These are phyloP conservation scores for Cirrhinus mrigala DNA, from an alignment of 2,797 vertebrate genomes.

Conservation along the genomic window DNA sequence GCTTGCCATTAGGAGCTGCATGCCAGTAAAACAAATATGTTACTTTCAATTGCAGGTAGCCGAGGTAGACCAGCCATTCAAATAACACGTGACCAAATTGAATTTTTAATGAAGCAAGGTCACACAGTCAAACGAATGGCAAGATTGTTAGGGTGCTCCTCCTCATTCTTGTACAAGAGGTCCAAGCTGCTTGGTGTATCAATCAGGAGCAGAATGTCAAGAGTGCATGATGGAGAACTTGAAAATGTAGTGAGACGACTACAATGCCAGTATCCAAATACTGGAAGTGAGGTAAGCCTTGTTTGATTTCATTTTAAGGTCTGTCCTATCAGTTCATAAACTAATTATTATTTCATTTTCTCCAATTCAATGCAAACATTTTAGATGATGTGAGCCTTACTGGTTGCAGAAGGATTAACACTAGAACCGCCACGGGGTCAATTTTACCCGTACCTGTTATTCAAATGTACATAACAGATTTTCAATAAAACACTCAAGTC, in stretches of 20 bases:
- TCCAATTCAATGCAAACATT: too few species aligned
- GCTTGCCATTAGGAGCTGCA: too few species aligned
- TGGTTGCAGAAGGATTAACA: too few species aligned
- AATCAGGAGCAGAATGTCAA: constrained; percentile 17
- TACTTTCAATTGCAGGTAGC: constrained; percentile 30
- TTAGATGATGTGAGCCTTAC: too few species aligned
- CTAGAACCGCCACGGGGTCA: too few species aligned
- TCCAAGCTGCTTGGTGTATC: constrained; percentile 10
- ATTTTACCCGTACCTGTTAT: too few species aligned
- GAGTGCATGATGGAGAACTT: constrained; percentile 41
- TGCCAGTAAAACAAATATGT: constrained; percentile 15
- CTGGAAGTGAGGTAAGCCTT: neutral
- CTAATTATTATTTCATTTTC: neutral
- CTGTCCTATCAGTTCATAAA: neutral
- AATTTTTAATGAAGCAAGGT: too few species aligned
- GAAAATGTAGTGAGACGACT: constrained; percentile 32
- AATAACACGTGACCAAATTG: too few species aligned
- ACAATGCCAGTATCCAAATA: constrained; percentile 11
- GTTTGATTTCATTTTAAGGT: neutral
- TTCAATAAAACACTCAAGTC: too few species aligned
- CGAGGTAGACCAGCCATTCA: constrained; percentile 39
- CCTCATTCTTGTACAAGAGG: neutral
- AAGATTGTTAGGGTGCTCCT: too few species aligned
- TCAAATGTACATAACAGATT: too few species aligned
- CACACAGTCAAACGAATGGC: too few species aligned